A percentile compares a stretch with the other conserved stretches of the same genome.
These are phyloP conservation scores for Blastobasis lacticolella DNA, from an alignment of 2,888 invertebrate species.

Conservation along the genomic window DNA sequence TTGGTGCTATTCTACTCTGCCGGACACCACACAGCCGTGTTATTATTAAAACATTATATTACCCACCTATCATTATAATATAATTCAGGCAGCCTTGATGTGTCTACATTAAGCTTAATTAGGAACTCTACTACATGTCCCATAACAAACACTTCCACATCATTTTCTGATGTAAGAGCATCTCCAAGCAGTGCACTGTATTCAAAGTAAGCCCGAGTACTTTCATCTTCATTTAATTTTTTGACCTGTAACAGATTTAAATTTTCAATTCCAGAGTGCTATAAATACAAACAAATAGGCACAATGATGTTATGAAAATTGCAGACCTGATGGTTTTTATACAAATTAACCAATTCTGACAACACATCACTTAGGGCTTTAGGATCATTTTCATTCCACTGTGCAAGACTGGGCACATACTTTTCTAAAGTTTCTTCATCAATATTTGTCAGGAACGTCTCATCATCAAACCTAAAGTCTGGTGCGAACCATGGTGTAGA, in stretches of 20 bases:
- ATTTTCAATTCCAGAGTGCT: neutral
- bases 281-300: neutral
- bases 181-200: slow-evolving; percentile 76
- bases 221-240: slow-evolving; percentile 66
- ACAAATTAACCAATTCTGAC: slow-evolving; percentile 75
- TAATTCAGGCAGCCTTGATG: slow-evolving; percentile 75
- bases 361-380: slow-evolving; percentile 76
- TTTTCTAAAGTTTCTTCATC: slow-evolving; percentile 68
- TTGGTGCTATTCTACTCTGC: too few relatives aligned
- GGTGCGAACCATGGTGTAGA: slow-evolving; percentile 79
- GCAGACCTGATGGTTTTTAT: slow-evolving; percentile 77
- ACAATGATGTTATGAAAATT: neutral
- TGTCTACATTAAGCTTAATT: slow-evolving; percentile 78
- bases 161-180: slow-evolving; percentile 65
- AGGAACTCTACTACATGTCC: slow-evolving; percentile 76
- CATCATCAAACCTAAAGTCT: slow-evolving; percentile 83
- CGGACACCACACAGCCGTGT: too few relatives aligned
- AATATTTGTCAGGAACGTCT: slow-evolving; percentile 75
- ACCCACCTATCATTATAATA: slow-evolving; percentile 55
- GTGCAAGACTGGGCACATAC: slow-evolving; percentile 73
- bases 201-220: slow-evolving; percentile 75
- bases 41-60: too few relatives aligned
- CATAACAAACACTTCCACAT: slow-evolving; percentile 80
- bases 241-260: slow-evolving; percentile 40
- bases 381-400: slow-evolving; percentile 78